Evolutionary conservation across 1,140 invertebrate genomes (phyloP).

Genomic region (Drosophila repletoides): DNA sequence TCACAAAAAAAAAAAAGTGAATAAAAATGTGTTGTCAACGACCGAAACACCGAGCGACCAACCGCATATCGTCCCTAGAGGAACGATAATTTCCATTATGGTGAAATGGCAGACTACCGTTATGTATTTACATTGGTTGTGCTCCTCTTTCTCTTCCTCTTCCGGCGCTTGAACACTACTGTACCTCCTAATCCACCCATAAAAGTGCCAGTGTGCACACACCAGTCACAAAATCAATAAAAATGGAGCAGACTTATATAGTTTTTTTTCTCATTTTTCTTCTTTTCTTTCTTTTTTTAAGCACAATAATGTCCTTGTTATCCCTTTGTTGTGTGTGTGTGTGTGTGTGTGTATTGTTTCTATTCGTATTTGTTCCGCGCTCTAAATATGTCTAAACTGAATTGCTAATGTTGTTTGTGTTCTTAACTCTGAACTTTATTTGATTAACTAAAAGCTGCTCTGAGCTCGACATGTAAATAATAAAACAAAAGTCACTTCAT

Average conservation of each 20-base stretch:
- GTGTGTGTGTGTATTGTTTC: background rate
- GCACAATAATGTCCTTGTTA: background rate
- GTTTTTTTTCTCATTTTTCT: no score
- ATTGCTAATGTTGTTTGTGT: slow-evolving; percentile 3
- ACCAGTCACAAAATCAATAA: slow-evolving; percentile 33
- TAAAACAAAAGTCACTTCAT: no score
- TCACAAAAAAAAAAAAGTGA: no score
- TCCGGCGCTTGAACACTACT: no score
- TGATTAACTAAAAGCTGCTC: background rate
- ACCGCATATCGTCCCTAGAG: background rate
- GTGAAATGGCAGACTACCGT: slow-evolving; percentile 16
- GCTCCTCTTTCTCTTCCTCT: background rate
- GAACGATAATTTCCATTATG: slow-evolving; percentile 23
- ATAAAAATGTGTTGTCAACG: background rate
- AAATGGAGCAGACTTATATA: slow-evolving; percentile 12
- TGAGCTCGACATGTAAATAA: no score
- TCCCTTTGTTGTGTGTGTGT: background rate
- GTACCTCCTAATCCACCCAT: background rate
- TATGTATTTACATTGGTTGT: slow-evolving; percentile 19
- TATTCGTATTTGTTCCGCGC: background rate
- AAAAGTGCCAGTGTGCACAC: background rate
- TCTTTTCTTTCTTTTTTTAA: no score
- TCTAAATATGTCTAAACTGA: background rate
- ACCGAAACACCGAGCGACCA: no score
- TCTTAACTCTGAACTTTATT: slow-evolving; percentile 1